Percentiles rank a stretch among this genome's conserved stretches.
These are phyloP conservation scores for Cetoscarus ocellatus DNA, from an alignment of 2,797 vertebrate genomes.

Conservation along the genomic window DNA sequence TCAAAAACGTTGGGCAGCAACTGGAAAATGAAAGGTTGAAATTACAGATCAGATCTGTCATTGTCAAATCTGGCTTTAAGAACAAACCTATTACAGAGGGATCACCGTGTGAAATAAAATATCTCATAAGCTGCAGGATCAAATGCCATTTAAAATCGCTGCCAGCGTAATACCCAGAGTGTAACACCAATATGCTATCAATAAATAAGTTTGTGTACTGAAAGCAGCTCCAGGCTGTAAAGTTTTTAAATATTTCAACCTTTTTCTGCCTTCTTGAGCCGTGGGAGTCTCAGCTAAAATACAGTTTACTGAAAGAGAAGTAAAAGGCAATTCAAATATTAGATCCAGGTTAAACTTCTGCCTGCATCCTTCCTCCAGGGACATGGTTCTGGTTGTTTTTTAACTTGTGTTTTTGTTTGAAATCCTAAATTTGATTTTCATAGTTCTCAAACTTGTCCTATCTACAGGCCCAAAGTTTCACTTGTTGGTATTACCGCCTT, in stretches of 20 bases:
- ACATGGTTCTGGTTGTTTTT: not conserved
- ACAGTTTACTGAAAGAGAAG: slow-evolving; percentile 13
- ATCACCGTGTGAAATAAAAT: slow-evolving; percentile 17
- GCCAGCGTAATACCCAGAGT: slow-evolving; percentile 4
- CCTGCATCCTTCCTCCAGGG: not conserved
- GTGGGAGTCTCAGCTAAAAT: not conserved
- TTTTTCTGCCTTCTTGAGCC: not conserved
- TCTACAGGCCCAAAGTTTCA: not conserved
- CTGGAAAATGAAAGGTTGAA: slow-evolving; percentile 33
- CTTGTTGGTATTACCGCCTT: not conserved
- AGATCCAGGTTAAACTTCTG: slow-evolving; percentile 1
- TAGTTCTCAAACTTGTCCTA: not conserved
- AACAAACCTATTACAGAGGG: slow-evolving; percentile 12
- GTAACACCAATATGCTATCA: slow-evolving; percentile 30
- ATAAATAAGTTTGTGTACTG: slow-evolving; percentile 28
- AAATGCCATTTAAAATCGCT: slow-evolving; percentile 7
- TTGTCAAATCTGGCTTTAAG: slow-evolving; percentile 19
- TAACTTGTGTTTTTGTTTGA: slow-evolving; percentile 1
- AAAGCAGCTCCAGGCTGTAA: slow-evolving; percentile 11
- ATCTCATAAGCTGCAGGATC: slow-evolving; percentile 10
- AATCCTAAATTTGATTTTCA: slow-evolving; percentile 1
- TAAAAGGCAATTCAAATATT: not conserved
- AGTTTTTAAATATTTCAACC: slow-evolving; percentile 18
- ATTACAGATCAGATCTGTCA: slow-evolving; percentile 42
- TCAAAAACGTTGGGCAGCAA: slow-evolving; percentile 20